Evolutionary conservation across 2,113 vertebrate species (phyloP), one percentile per base, ranked within the genome.

Genomic region (Perca fluviatilis): DNA sequence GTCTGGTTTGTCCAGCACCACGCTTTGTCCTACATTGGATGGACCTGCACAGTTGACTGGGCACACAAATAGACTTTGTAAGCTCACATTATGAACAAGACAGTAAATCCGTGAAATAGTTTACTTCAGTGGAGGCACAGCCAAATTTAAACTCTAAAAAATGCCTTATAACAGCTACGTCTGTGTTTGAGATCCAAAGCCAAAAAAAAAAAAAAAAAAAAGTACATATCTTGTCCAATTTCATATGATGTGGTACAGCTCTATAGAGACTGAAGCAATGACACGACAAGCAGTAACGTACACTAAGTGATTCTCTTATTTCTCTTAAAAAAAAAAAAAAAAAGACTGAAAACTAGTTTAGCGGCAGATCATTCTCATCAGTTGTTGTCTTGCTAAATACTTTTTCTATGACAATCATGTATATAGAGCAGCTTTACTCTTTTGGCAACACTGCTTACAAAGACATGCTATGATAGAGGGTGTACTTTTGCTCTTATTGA

Each of bases 21-120:
- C 30, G 64, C 82, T 87, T 89, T 94, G 90, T 91, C 87, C 88
- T 67, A 82, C 79, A 77, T 60, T 75, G 65, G 84, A 80, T 62
- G 49, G 76, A 74, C 51, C 66, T 87, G 64, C 77, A 89, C 89
- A 88, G 89, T 78, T 85, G 85, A 89, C 86, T 88, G 85, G 62
- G 58, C 74, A 85, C 82, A 92, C 86, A 92, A 93, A 90, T 89
- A 74, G 74, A 77, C 82, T 89, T 88, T 84, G 82, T 83, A 79
- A 83, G 66, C 66, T 88, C 43, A 70, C 82, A 87, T 89, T 89
- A 81, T 84, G 75, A 89, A 82, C 77, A 79, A 73, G 58, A 86
- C 88, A 89, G 82, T 82, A 83, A 85, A 84, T 88, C 79, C 49
- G 65, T 49, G 71, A 77, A 75, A 70, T 75, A 79, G 72, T 86